phyloP scores from a whole-genome alignment of 2,888 invertebrate genomes.

The Eristalis pertinax region DNA sequence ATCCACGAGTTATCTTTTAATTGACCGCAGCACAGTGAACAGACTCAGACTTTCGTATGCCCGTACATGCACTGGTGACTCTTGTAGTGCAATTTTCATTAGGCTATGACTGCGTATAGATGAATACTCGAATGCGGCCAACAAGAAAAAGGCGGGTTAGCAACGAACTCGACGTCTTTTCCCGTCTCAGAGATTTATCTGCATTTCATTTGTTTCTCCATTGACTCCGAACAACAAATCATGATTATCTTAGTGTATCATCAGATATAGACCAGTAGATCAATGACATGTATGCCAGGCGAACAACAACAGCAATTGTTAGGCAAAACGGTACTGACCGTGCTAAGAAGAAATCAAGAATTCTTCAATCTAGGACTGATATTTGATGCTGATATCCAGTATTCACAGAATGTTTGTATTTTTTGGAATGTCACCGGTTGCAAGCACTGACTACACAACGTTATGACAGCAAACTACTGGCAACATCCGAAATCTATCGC shows the following conservation, averaged over 20 bases:
- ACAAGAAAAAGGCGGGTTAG: constrained; percentile 67
- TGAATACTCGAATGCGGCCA: constrained; percentile 47
- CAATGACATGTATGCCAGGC: constrained; percentile 70
- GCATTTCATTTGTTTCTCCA: constrained; percentile 17
- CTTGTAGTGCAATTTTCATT: constrained; percentile 3
- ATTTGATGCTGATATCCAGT: constrained; percentile 1
- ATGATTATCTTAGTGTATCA: constrained; percentile 52
- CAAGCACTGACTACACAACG: constrained; percentile 42
- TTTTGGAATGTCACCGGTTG: constrained; percentile 56
- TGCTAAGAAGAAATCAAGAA: constrained; percentile 18
- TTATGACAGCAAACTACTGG: constrained; percentile 59
- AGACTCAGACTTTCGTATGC: constrained; percentile 5
- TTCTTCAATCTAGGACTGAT: constrained; percentile 9
- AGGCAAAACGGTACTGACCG: constrained; percentile 3
- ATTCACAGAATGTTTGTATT: constrained; percentile 7
- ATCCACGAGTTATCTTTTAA: constrained; percentile 64
- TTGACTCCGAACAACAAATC: constrained; percentile 39
- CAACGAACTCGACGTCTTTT: neutral
- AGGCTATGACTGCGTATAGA: constrained; percentile 23
- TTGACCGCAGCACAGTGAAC: constrained; percentile 59
- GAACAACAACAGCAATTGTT: constrained; percentile 12
- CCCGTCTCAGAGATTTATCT: constrained; percentile 21
- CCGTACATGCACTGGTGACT: neutral
- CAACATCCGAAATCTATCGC: constrained; percentile 40
- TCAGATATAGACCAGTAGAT: constrained; percentile 76